These are phyloP conservation scores for Tichodroma muraria DNA, from an alignment of 2,113 vertebrate genomes.

Conservation along the genomic window DNA sequence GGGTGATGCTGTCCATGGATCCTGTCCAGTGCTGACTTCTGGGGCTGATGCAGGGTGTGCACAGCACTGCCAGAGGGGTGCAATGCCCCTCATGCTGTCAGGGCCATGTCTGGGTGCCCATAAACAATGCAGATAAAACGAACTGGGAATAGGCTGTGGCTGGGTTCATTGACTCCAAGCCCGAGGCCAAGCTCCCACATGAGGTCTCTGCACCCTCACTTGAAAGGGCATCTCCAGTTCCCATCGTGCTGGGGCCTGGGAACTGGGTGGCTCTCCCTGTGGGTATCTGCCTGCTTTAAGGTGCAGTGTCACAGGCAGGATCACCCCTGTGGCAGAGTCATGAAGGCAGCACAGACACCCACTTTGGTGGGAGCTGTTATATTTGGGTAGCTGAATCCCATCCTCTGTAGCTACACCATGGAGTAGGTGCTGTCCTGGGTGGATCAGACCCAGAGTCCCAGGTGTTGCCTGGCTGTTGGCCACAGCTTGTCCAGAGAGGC, in stretches of 20 bases:
- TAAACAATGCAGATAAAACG: not conserved
- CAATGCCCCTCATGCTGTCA: not conserved
- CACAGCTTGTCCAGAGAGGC: not conserved
- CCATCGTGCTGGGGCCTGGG: accelerated
- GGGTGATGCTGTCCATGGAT: not conserved
- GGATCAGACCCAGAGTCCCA: not conserved
- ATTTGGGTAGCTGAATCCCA: not conserved
- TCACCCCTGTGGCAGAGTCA: too few relatives aligned
- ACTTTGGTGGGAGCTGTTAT: not conserved
- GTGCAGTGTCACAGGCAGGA: not conserved
- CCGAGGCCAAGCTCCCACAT: not conserved
- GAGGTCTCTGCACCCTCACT: not conserved
- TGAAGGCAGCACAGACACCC: not conserved
- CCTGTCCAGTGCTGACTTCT: not conserved
- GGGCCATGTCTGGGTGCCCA: not conserved
- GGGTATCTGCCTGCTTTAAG: not conserved
- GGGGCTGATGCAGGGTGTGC: not conserved
- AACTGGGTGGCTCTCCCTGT: not conserved
- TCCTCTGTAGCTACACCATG: not conserved
- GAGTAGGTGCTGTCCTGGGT: not conserved
- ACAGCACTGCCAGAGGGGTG: not conserved
- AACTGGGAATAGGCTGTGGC: not conserved
- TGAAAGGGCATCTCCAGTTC: not conserved
- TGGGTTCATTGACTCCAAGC: not conserved
- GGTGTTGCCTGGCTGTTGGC: not conserved